Evolutionary conservation across 1,140 invertebrate species (phyloP), one percentile per base, ranked within the genome.

Genomic region (Drosophila equinoxialis): DNA sequence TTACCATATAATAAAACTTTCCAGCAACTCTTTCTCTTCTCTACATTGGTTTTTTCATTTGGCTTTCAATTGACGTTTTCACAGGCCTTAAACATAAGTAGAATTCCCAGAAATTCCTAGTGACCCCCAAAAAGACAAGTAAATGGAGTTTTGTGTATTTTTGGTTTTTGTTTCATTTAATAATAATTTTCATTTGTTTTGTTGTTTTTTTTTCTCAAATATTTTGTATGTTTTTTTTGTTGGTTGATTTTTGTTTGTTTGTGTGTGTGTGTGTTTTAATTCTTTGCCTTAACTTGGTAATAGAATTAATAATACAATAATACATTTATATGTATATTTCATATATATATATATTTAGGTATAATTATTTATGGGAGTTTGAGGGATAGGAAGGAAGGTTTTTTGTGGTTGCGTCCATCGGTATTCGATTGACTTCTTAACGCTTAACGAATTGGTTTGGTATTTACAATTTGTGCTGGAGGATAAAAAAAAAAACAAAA

Each of bases 301-400:
- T 86, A 87, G 72, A 86, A 85, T 86, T 86, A 86, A 87, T 86
- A 86, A 86, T 86, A 86, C 72, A 86, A 80, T 86, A 86, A 86
- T 86, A 86, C 83, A 86, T 77, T 89, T 75, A 77, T 67, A 76
- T 65, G 79, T 66, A 65, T 80, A 51, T 51, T 51, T 51, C 8
- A 23, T 23, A 51, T 51, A 30, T 30, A 26, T 26, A 45, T 45
- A 48, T 48, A 48, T 48, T 17, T 51, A 23, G 17, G 8, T 51
- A 23, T 51, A 51, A 23, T 51, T 62, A 77, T 69, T 72, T 75
- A 57, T 71, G 60, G 70, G 30, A 17, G 17, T 17, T 17, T 17
- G 0, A 17, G 17, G 17, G 17, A 17, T 17, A 54, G 67, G 26
- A 35, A 10, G 20, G 17, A 20, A 8, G 45, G 17, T 45, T 17